Base-by-base conservation (phyloP, 2,888 invertebrate species). In the Prosapia bicincta region DNA sequence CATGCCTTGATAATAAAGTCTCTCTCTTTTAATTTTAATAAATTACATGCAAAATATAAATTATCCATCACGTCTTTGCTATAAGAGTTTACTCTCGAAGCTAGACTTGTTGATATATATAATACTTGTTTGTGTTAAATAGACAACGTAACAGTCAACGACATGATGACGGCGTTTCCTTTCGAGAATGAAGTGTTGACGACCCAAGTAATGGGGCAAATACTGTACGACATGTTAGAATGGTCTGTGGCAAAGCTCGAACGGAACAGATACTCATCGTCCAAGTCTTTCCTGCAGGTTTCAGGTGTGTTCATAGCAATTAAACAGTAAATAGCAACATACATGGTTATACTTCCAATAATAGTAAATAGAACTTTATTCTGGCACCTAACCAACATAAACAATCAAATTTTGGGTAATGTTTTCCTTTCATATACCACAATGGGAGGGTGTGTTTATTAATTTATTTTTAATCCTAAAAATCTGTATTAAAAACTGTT, bases 151-250 rank as follows among this genome's bases (percentile, higher is more conserved):
- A 93, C 92, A 0, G 86, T 89, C 82, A 92, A 89, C 3, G 95
- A 96, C 81, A 83, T 96, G 0, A 81, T 94, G 26, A 88, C 89
- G 0, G 90, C 92, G 0, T 84, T 94, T 82, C 97, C 97, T 0
- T 97, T 95, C 83, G 88, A 89, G 26, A 93, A 93, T 81, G 86
- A 87, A 65, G 83, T 95, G 10, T 88, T 90, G n/a, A 86, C 90
- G 54, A 83, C 92, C 0, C 86, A 74, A 9, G 28, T 76, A 10
- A 26, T 26, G 5, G 76, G 76, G 15, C 32, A 23, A 6, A 25
- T 28, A 3, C 26, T 76, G 5, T 66, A 24, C n/a, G 65, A 76
- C 13, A 32, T 38, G 13, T 66, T 76, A 7, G 76, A 76, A 30
- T 74, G 23, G 66, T 23, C 38, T 20, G 76, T 76, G 10, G 66